phyloP scores from a whole-genome alignment of 2,797 vertebrate species.

The Protonibea diacanthus region DNA sequence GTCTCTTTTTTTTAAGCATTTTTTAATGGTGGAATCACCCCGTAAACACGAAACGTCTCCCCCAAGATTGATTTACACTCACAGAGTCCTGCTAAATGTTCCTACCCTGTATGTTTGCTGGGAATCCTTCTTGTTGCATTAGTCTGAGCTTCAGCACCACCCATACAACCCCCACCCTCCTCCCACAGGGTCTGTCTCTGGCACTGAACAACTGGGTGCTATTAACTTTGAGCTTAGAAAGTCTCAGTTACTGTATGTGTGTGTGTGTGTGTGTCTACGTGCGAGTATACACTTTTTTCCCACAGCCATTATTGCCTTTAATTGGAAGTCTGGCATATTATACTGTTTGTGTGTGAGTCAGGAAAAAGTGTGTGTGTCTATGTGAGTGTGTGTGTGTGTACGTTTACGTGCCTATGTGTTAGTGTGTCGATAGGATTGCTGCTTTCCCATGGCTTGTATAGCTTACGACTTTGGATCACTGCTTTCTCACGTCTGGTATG shows the following conservation, averaged over 20 bases:
- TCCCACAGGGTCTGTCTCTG: conserved; percentile 77
- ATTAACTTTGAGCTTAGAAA: conserved; percentile 74
- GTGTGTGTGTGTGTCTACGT: conserved; percentile 30
- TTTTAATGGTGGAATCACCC: not conserved
- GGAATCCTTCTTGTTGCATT: conserved; percentile 43
- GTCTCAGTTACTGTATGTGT: conserved; percentile 70
- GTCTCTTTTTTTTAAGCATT: conserved; percentile 7
- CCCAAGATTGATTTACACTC: conserved; percentile 10
- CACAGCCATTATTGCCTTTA: conserved; percentile 69
- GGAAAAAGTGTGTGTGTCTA: conserved; percentile 23
- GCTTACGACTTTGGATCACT: conserved; percentile 68
- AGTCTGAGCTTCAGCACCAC: conserved; percentile 38
- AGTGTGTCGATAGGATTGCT: conserved; percentile 48
- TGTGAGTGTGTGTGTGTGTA: conserved; percentile 23
- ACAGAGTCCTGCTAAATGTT: conserved; percentile 1
- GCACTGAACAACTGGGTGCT: conserved; percentile 80
- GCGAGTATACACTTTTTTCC: conserved; percentile 46
- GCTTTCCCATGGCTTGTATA: conserved; percentile 76
- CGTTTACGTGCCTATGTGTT: conserved; percentile 27
- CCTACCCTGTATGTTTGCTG: conserved; percentile 27
- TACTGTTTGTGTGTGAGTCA: conserved; percentile 56
- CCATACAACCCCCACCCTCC: conserved; percentile 20
- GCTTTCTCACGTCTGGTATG: conserved; percentile 71
- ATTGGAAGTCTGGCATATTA: conserved; percentile 64
- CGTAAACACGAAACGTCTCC: not conserved